Evolutionary conservation across 2,113 vertebrate species (phyloP).

Genomic region (Notothenia coriiceps): DNA sequence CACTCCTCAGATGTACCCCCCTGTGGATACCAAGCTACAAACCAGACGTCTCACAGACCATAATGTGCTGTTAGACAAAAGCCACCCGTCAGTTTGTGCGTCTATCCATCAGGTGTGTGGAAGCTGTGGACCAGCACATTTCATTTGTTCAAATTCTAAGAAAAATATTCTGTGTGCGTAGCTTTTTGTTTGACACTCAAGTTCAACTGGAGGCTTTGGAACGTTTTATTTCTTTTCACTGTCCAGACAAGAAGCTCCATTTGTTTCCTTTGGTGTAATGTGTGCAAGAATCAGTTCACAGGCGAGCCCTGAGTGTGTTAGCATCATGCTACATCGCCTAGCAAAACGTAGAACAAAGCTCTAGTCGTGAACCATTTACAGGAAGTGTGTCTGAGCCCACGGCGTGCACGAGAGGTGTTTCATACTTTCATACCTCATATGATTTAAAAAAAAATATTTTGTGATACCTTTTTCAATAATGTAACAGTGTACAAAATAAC

Average conservation of each 20-base stretch:
- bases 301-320: neutral
- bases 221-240: neutral
- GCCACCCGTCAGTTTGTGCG: conserved; percentile 9
- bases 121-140: conserved; percentile 54
- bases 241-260: conserved; percentile 19
- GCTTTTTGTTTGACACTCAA: conserved; percentile 18
- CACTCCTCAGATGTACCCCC: conserved; percentile 34
- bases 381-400: conserved; percentile 40
- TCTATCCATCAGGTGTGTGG: conserved; percentile 28
- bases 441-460: conserved; percentile 73
- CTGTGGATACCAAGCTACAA: conserved; percentile 15
- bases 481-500: conserved; percentile 52
- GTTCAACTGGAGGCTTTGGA: conserved; percentile 14
- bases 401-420: conserved; percentile 60
- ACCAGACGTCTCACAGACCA: conserved; percentile 7
- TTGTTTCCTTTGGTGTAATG: neutral
- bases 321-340: conserved; percentile 14
- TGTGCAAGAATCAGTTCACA: conserved; percentile 24
- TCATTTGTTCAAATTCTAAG: neutral
- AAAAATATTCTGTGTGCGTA: neutral
- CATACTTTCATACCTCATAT: conserved; percentile 80
- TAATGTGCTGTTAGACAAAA: conserved; percentile 20
- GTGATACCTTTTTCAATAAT: conserved; percentile 71
- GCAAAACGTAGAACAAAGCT: conserved; percentile 45
- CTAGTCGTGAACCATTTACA: neutral